Percentiles rank a stretch among this genome's conserved stretches.
Evolutionary conservation across 2,113 vertebrate species (phyloP).

Genomic region (Bucco capensis): DNA sequence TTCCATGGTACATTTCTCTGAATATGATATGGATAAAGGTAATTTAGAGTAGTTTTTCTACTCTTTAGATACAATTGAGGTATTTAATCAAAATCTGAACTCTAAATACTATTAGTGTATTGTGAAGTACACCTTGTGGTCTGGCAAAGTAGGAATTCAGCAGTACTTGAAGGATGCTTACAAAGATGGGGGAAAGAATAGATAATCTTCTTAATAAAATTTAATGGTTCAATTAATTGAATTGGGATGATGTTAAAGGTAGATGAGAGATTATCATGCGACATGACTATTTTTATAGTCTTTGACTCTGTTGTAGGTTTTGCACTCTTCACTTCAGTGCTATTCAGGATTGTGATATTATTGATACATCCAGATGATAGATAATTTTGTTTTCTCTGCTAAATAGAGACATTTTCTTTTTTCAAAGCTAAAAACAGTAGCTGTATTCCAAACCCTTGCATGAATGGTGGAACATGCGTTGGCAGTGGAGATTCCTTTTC

Average conservation of each 20-base stretch:
- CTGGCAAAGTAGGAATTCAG: not conserved
- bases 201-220: not conserved
- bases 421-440: constrained; percentile 86
- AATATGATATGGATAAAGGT: not conserved
- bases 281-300: not conserved
- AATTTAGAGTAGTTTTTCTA: not conserved
- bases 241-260: not conserved
- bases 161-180: not conserved
- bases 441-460: constrained; percentile 87
- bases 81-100: not conserved
- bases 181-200: not conserved
- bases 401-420: not conserved
- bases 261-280: not conserved
- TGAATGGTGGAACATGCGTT: constrained; percentile 92
- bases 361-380: not conserved
- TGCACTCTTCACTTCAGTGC: not conserved
- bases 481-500: constrained; percentile 87
- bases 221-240: not conserved
- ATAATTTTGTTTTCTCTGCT: not conserved
- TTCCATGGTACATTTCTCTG: not conserved
- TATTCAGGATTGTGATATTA: not conserved
- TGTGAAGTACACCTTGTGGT: fast-evolving
- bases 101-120: not conserved
- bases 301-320: not conserved
- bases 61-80: not conserved